A percentile compares a stretch with the other conserved stretches of the same genome.
Conservation (phyloP, 2,888 invertebrate species). For the Pollenia angustigena region DNA sequence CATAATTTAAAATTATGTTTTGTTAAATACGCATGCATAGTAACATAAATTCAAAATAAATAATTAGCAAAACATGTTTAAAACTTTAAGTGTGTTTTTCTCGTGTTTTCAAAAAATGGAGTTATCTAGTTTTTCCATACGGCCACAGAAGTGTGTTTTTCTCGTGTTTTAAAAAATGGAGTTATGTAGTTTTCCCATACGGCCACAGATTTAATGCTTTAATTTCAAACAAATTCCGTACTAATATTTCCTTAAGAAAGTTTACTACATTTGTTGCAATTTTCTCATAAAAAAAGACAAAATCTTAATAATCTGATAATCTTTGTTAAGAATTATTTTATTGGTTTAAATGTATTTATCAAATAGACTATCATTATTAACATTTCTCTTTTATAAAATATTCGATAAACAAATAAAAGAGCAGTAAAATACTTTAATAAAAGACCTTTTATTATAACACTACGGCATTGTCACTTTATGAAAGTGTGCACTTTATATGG, state of each 20-base stretch:
- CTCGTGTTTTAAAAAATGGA: too few relatives aligned
- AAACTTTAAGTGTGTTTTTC: too few relatives aligned
- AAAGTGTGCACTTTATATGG: not conserved
- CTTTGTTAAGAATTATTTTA: slow-evolving; percentile 46
- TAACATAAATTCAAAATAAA: too few relatives aligned
- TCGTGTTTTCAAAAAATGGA: too few relatives aligned
- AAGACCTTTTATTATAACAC: slow-evolving; percentile 2
- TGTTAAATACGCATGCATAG: too few relatives aligned
- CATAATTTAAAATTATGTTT: too few relatives aligned
- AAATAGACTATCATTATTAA: slow-evolving; percentile 17
- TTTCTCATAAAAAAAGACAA: not conserved
- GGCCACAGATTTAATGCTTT: too few relatives aligned
- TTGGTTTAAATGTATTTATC: slow-evolving; percentile 39
- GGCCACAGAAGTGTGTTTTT: too few relatives aligned
- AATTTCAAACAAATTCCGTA: too few relatives aligned
- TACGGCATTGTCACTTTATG: not conserved
- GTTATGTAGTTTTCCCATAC: too few relatives aligned
- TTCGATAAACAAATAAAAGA: not conserved
- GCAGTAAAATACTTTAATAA: slow-evolving; percentile 20
- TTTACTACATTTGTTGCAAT: not conserved
- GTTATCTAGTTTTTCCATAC: too few relatives aligned
- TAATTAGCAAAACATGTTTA: too few relatives aligned
- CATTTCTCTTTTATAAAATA: not conserved
- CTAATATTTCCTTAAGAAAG: not conserved
- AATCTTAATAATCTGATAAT: slow-evolving; percentile 47